A percentile compares a stretch with the other conserved stretches of the same genome.
Evolutionary conservation across 2,797 vertebrate genomes (phyloP).

Genomic region (Melopsittacus undulatus): DNA sequence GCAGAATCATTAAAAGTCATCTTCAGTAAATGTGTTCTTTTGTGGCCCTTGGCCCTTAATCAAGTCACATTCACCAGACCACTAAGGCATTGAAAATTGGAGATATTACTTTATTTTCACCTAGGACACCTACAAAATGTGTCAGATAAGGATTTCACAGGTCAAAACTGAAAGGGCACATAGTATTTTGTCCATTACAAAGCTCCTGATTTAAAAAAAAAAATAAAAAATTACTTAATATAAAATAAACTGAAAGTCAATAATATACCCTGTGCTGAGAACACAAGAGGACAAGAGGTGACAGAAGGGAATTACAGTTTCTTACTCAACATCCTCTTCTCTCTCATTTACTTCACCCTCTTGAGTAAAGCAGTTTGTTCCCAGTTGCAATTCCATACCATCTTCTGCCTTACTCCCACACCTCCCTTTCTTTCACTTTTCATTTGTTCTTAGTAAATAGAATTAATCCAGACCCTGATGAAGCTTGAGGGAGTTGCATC

Average conservation of each 20-base stretch:
- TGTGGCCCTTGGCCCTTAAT: background rate
- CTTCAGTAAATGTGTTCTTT: background rate
- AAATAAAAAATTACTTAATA: background rate
- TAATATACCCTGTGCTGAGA: background rate
- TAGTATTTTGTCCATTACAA: background rate
- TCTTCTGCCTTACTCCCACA: background rate
- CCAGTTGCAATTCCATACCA: background rate
- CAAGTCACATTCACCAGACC: background rate
- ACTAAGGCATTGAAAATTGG: background rate
- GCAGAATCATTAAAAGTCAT: background rate
- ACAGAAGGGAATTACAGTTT: background rate
- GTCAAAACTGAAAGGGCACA: background rate
- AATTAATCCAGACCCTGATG: background rate
- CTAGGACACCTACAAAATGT: background rate
- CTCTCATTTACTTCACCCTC: background rate
- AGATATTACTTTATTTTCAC: background rate
- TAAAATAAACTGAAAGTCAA: background rate
- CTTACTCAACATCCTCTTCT: background rate
- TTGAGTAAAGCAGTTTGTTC: background rate
- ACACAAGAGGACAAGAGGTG: background rate
- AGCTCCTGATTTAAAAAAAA: background rate
- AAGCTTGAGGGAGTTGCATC: background rate
- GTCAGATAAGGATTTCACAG: background rate
- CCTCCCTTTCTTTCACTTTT: background rate
- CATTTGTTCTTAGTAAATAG: background rate